Conservation (phyloP, 2,113 vertebrate genomes). For the Zosterops japonicus region DNA sequence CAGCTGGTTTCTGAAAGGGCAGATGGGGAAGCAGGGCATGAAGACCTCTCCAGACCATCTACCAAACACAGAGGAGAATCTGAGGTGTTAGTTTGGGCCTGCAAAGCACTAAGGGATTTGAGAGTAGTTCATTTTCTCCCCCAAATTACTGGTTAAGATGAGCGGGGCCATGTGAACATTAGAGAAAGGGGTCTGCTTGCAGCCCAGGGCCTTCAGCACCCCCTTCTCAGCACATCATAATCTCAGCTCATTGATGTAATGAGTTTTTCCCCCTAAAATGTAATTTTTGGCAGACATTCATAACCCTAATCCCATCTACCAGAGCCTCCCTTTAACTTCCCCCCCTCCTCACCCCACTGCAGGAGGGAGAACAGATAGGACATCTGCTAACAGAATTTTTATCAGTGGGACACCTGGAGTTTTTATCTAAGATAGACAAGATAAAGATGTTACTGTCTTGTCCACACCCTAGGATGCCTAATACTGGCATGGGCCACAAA, state of each 20-base stretch:
- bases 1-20: background rate
- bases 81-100: background rate
- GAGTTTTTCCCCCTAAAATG: background rate
- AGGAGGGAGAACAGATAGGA: background rate
- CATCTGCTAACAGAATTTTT: background rate
- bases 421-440: background rate
- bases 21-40: background rate
- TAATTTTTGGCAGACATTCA: background rate
- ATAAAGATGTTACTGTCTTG: background rate
- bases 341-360: accelerated
- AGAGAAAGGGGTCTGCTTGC: background rate
- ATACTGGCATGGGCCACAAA: background rate
- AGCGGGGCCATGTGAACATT: accelerated
- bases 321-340: background rate
- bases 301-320: background rate
- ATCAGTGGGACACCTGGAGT: background rate
- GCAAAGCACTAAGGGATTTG: background rate
- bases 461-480: background rate
- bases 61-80: background rate
- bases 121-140: background rate
- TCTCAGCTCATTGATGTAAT: background rate
- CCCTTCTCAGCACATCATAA: background rate
- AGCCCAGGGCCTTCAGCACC: background rate
- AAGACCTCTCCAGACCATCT: background rate
- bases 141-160: background rate